Evolutionary conservation across 2,113 vertebrate genomes (phyloP).

Genomic region (Vanacampus margaritifer): DNA sequence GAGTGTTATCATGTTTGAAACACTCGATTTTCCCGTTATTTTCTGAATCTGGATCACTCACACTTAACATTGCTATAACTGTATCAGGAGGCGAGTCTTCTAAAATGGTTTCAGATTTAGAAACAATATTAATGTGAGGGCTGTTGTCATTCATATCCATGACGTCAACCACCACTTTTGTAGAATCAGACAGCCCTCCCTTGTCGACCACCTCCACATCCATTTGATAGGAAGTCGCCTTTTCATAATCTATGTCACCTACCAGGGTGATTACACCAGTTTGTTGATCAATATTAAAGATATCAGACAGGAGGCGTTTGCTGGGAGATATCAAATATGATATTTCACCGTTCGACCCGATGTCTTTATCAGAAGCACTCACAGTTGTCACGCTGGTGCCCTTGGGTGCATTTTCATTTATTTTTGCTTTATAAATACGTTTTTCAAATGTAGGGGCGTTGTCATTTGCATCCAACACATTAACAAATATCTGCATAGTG

Average conservation of each 20-base stretch:
- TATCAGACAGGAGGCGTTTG: fast-evolving
- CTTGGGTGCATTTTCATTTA: constrained; percentile 56
- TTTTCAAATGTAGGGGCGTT: constrained; percentile 79
- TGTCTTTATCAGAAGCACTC: constrained; percentile 62
- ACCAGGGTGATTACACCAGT: constrained; percentile 57
- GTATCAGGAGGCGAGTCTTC: constrained; percentile 70
- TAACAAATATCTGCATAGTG: constrained; percentile 52
- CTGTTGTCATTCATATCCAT: constrained; percentile 64
- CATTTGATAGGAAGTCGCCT: constrained; percentile 50
- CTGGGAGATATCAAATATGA: constrained; percentile 58
- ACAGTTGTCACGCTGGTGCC: constrained; percentile 58
- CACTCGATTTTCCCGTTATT: constrained; percentile 58
- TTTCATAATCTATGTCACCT: constrained; percentile 68
- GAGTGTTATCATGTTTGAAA: constrained; percentile 41
- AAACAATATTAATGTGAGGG: constrained; percentile 60
- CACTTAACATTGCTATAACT: constrained; percentile 71
- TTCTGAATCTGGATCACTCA: constrained; percentile 28
- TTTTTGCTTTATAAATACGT: constrained; percentile 47
- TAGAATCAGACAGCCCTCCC: constrained; percentile 55
- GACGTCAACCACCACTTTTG: constrained; percentile 67
- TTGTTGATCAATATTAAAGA: constrained; percentile 49
- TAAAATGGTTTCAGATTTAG: constrained; percentile 43
- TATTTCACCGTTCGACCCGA: constrained; percentile 51
- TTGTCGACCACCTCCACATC: constrained; percentile 64
- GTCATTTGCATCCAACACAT: constrained; percentile 83